A percentile compares a stretch with the other conserved stretches of the same genome.
These are phyloP conservation scores for Ptiloglossa arizonensis DNA, from an alignment of 1,140 invertebrate genomes.

Conservation along the genomic window DNA sequence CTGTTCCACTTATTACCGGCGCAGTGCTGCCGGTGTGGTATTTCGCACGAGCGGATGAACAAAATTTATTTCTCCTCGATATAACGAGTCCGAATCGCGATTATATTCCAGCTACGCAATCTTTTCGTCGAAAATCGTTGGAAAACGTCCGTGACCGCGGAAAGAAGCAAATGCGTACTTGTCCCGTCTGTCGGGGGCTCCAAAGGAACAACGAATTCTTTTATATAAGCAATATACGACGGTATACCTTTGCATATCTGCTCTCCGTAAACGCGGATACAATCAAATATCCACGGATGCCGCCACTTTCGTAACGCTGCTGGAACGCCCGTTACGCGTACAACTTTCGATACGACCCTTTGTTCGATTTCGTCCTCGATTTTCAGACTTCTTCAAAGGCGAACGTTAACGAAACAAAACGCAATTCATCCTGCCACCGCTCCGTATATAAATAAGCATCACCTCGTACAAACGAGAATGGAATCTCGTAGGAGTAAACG, in stretches of 20 bases:
- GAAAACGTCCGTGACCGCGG: not conserved
- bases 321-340: not conserved
- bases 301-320: not conserved
- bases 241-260: not conserved
- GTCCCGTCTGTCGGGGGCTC: not conserved
- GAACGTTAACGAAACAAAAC: not conserved
- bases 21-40: not conserved
- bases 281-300: slow-evolving; percentile 1
- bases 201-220: slow-evolving; percentile 18
- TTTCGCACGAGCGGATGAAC: not conserved
- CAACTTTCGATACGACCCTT: not conserved
- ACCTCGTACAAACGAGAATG: not conserved
- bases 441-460: too few species aligned
- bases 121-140: not conserved
- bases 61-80: not conserved
- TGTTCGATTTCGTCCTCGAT: not conserved
- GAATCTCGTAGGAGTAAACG: not conserved
- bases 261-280: not conserved
- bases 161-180: not conserved
- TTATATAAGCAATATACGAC: not conserved
- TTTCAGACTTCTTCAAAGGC: not conserved
- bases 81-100: not conserved
- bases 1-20: slow-evolving; percentile 8
- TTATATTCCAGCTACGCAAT: not conserved
- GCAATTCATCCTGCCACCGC: too few species aligned